Base-by-base conservation (phyloP, 2,888 invertebrate genomes). In the Diaperis boleti region DNA sequence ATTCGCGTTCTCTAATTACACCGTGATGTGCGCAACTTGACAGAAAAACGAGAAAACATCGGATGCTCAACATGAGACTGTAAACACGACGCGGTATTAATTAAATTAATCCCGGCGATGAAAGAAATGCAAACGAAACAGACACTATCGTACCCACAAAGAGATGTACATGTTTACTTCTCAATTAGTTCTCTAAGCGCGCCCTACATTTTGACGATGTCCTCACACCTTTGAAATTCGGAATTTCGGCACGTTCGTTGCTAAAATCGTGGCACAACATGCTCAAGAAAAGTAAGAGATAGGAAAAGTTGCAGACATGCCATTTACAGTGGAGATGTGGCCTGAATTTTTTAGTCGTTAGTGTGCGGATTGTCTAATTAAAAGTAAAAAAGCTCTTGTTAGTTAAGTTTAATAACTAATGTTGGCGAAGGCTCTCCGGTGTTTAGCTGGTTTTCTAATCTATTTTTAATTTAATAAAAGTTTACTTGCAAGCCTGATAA, bases 1-100 rank as follows among this genome's bases (percentile, higher is more conserved):
- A 45, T 26, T 45, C 20, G n/a, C 42, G 22, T 8, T 18, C 18
- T 20, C 15, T 39, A 39, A 39, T 39, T 39, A 39, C 33, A 33
- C 13, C 33, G n/a, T 33, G 10, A 4, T 4, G 7, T 6, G 7
- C 22, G 22, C 22, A 7, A 33, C 13, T 10, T 33, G 11, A 17
- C 7, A n/a, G 15, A 17, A 15, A 15, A n/a, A 13, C 10, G n/a
- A 42, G 18, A 18, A 49, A 49, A 49, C 33, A 14, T 15, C 33
- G 31, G 15, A 49, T 31, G 49, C 31, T 29, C 42, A 15, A 2
- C 41, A 10, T 35, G 10, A 26, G 26, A 5, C 26, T 13, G 39
- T 39, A 39, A 39, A 39, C 17, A 33, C 8, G 11, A 33, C 26
- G 26, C 3, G 2, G 11, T 35, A 35, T n/a, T 35, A 35, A 35